Conservation (phyloP, 2,888 invertebrate genomes). For the Cheilosia variabilis region DNA sequence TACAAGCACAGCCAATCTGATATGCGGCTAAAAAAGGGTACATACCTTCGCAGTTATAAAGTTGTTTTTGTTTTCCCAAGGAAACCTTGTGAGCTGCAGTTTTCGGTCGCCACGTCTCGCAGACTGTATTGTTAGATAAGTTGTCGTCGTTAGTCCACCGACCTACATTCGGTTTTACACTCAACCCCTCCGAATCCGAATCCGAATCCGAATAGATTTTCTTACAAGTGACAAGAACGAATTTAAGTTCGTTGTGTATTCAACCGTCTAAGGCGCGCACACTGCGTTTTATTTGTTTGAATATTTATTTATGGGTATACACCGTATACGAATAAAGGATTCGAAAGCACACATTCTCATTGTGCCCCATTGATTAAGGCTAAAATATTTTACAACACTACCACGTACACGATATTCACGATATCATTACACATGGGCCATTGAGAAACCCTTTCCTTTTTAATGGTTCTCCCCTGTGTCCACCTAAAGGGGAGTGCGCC, state of each 20-base stretch:
- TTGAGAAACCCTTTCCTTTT: conserved; percentile 6
- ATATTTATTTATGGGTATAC: not conserved
- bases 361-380: conserved; percentile 30
- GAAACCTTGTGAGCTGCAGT: conserved; percentile 24
- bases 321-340: not conserved
- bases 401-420: conserved; percentile 13
- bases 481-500: conserved; percentile 17
- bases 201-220: not conserved
- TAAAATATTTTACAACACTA: conserved; percentile 25
- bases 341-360: conserved; percentile 24
- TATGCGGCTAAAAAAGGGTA: conserved; percentile 11
- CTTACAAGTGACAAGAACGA: not conserved
- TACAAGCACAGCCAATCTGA: not conserved
- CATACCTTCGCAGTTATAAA: conserved; percentile 23
- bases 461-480: not conserved
- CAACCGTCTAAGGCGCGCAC: conserved; percentile 35
- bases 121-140: conserved; percentile 47
- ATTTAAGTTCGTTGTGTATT: conserved; percentile 25
- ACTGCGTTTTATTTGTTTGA: conserved; percentile 4
- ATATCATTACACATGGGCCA: conserved; percentile 35
- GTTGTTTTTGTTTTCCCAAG: conserved; percentile 1
- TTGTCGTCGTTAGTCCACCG: conserved; percentile 39
- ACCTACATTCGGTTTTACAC: conserved; percentile 59
- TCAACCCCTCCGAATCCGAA: conserved; percentile 12
- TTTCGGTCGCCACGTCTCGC: conserved; percentile 44